Evolutionary conservation across 2,797 vertebrate species (phyloP).

Genomic region (Sebastolobus alascanus): DNA sequence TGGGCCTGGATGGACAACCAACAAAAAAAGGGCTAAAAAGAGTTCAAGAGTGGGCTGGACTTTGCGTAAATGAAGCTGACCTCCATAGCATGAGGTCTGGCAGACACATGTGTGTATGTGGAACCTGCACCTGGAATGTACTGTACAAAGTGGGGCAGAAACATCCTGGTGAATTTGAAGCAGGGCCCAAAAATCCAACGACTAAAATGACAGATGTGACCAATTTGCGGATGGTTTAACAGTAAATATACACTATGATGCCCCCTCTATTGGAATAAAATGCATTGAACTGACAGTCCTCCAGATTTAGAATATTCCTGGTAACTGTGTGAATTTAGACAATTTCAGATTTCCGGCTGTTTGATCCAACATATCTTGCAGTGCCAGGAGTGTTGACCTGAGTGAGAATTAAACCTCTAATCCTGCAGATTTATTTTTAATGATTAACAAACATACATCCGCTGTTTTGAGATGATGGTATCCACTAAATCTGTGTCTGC

Average conservation of each 20-base stretch:
- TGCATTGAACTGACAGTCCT: constrained; percentile 19
- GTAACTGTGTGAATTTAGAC: constrained; percentile 2
- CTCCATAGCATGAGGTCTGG: constrained; percentile 50
- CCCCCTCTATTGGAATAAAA: constrained; percentile 12
- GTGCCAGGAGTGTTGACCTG: constrained; percentile 35
- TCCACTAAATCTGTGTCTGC: constrained; percentile 62
- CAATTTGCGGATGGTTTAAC: background rate
- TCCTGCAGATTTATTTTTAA: constrained; percentile 26
- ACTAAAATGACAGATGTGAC: constrained; percentile 41
- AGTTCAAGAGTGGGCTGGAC: constrained; percentile 35
- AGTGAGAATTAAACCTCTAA: constrained; percentile 24
- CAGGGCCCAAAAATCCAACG: background rate
- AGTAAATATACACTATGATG: constrained; percentile 4
- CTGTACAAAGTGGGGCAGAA: constrained; percentile 48
- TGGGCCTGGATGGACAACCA: constrained; percentile 23
- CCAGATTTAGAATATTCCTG: constrained; percentile 30
- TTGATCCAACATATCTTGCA: constrained; percentile 41
- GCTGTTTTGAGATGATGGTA: constrained; percentile 21
- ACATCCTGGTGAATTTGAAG: constrained; percentile 45
- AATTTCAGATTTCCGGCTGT: constrained; percentile 31
- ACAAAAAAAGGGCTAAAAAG: constrained; percentile 21
- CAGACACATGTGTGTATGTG: constrained; percentile 35
- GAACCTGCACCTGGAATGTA: constrained; percentile 44
- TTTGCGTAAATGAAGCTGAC: constrained; percentile 23
- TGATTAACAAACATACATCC: constrained; percentile 13